These are phyloP conservation scores for Eristalis intricaria DNA, from an alignment of 2,888 invertebrate genomes.

Conservation along the genomic window DNA sequence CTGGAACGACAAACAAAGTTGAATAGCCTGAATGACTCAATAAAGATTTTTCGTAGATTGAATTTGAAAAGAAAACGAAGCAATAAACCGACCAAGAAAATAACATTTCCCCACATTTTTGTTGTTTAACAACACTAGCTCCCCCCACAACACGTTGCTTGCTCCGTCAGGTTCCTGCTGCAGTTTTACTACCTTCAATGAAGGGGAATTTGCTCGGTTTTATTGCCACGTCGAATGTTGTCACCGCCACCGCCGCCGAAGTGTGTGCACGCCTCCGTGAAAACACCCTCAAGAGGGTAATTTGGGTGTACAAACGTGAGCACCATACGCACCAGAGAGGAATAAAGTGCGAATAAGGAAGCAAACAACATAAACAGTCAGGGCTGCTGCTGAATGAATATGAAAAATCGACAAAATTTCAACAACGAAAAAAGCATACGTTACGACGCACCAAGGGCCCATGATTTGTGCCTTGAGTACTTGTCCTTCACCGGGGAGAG, in stretches of 20 bases:
- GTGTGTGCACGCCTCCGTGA: constrained; percentile 8
- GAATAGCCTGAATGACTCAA: constrained; percentile 11
- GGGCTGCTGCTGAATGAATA: constrained; percentile 10
- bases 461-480: constrained; percentile 18
- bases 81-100: neutral
- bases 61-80: neutral
- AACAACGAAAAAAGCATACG: constrained; percentile 46
- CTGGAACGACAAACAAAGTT: constrained; percentile 12
- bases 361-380: neutral
- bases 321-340: neutral
- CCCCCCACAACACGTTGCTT: too few relatives aligned
- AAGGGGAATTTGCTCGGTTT: constrained; percentile 42
- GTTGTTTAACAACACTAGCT: constrained; percentile 23
- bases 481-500: neutral
- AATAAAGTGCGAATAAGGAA: neutral
- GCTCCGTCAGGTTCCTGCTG: constrained; percentile 9
- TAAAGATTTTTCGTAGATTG: constrained; percentile 19
- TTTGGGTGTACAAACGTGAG: constrained; percentile 47
- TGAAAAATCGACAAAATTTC: constrained; percentile 56
- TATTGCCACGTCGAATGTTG: constrained; percentile 53
- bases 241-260: neutral
- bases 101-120: neutral
- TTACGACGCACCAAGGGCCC: constrained; percentile 35
- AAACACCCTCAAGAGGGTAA: constrained; percentile 54
- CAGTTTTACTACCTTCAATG: constrained; percentile 28